Percentiles rank a stretch among this genome's conserved stretches.
These are phyloP conservation scores for Coboldia fuscipes DNA, from an alignment of 1,140 invertebrate genomes.

Conservation along the genomic window DNA sequence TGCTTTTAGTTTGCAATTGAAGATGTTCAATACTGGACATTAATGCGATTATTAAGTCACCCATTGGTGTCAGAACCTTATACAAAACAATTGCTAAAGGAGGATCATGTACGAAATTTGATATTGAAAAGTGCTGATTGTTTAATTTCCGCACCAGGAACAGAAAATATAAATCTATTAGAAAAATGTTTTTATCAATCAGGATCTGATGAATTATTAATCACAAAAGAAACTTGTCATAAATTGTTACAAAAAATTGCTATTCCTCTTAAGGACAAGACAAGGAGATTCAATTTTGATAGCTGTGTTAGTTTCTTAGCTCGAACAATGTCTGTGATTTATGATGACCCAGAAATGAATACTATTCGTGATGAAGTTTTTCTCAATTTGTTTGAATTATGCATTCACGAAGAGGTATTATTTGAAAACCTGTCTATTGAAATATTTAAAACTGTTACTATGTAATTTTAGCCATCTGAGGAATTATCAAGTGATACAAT, in stretches of 20 bases:
- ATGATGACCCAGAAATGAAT: slow-evolving; percentile 13
- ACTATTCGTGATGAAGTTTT: slow-evolving; percentile 19
- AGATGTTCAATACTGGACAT: slow-evolving; percentile 16
- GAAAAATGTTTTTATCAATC: slow-evolving; percentile 23
- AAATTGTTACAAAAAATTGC: slow-evolving; percentile 24
- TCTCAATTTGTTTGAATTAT: slow-evolving; percentile 22
- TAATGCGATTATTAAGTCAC: slow-evolving; percentile 23
- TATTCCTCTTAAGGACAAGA: slow-evolving; percentile 11
- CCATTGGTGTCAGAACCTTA: slow-evolving; percentile 7
- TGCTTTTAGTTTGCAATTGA: not conserved
- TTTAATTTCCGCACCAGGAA: slow-evolving; percentile 19
- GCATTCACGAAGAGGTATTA: slow-evolving; percentile 12
- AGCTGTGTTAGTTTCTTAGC: slow-evolving; percentile 25
- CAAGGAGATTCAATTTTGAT: slow-evolving; percentile 16
- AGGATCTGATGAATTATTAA: slow-evolving; percentile 19
- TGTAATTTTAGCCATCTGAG: too few relatives aligned
- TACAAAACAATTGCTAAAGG: not conserved
- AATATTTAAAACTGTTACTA: too few relatives aligned
- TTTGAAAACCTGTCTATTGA: slow-evolving; percentile 1
- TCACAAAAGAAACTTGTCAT: slow-evolving; percentile 24
- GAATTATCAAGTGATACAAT: slow-evolving; percentile 24
- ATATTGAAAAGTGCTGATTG: slow-evolving; percentile 20
- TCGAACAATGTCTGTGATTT: slow-evolving; percentile 24
- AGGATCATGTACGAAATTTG: slow-evolving; percentile 7
- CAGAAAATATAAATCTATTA: slow-evolving; percentile 19